phyloP scores from a whole-genome alignment of 2,113 vertebrate species.

The Prietella phreatophila region DNA sequence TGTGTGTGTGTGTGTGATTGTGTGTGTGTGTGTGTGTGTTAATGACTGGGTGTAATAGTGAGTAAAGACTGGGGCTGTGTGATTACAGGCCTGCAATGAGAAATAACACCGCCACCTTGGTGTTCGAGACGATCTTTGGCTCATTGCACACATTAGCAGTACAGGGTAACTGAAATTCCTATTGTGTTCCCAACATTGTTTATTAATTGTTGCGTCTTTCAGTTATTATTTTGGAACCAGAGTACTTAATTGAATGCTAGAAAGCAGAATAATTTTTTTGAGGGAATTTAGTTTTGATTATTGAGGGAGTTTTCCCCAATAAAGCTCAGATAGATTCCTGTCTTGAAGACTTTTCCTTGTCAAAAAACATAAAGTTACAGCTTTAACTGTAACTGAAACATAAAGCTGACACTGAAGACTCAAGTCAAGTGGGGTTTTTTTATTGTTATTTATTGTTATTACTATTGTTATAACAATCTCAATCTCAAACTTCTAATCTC shows the following conservation, averaged over 20 bases:
- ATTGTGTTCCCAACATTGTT: not conserved
- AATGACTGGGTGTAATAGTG: slow-evolving; percentile 19
- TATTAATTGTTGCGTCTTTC: not conserved
- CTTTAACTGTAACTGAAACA: not conserved
- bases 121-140: not conserved
- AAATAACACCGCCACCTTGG: not conserved
- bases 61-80: slow-evolving; percentile 43
- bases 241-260: not conserved
- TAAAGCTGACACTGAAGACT: not conserved
- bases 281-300: not conserved
- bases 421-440: too few species aligned
- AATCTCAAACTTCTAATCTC: too few species aligned
- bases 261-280: not conserved
- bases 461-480: too few species aligned
- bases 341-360: not conserved
- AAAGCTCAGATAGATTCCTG: not conserved
- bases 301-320: not conserved
- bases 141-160: not conserved
- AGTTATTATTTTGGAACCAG: not conserved
- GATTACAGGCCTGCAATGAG: slow-evolving; percentile 37
- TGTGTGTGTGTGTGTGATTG: slow-evolving; percentile 6
- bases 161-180: not conserved
- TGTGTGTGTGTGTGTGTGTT: slow-evolving; percentile 7
- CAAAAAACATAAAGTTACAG: not conserved
- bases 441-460: too few species aligned